These are phyloP conservation scores for Carassius carassius DNA, from an alignment of 2,113 vertebrate species.

Conservation along the genomic window DNA sequence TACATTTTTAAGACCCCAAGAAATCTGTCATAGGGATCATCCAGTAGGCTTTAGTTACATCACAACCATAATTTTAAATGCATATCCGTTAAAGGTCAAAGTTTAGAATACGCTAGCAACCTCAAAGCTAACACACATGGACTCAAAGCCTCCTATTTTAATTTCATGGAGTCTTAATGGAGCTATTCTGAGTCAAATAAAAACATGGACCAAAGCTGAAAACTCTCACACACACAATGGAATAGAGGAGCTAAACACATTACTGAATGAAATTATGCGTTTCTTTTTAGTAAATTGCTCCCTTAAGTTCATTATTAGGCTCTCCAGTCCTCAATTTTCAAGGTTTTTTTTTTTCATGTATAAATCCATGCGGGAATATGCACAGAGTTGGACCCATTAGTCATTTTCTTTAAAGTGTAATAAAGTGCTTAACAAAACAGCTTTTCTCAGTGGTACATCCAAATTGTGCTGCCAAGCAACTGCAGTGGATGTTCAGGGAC, in stretches of 20 bases:
- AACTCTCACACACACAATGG: background rate
- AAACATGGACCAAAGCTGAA: conserved; percentile 29
- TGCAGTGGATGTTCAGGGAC: conserved; percentile 53
- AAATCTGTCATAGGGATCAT: conserved; percentile 1
- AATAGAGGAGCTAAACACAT: conserved; percentile 5
- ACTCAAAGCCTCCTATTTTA: background rate
- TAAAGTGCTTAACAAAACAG: conserved; percentile 32
- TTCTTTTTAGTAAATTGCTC: background rate
- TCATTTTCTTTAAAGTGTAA: conserved; percentile 22
- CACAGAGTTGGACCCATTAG: conserved; percentile 16
- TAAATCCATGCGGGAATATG: background rate
- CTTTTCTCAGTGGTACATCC: conserved; percentile 36
- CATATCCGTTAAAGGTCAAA: background rate
- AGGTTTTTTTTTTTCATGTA: background rate
- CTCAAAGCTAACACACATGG: background rate
- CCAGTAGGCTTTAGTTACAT: background rate
- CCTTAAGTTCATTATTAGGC: background rate
- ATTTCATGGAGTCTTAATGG: background rate
- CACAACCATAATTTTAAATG: background rate
- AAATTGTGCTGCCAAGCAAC: conserved; percentile 47
- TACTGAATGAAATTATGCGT: background rate
- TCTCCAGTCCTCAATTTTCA: background rate
- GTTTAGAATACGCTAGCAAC: background rate
- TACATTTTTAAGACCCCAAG: background rate
- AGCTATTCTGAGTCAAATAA: conserved; percentile 8